phyloP scores from a whole-genome alignment of 2,888 invertebrate genomes.

The Saturnia pavonia region DNA sequence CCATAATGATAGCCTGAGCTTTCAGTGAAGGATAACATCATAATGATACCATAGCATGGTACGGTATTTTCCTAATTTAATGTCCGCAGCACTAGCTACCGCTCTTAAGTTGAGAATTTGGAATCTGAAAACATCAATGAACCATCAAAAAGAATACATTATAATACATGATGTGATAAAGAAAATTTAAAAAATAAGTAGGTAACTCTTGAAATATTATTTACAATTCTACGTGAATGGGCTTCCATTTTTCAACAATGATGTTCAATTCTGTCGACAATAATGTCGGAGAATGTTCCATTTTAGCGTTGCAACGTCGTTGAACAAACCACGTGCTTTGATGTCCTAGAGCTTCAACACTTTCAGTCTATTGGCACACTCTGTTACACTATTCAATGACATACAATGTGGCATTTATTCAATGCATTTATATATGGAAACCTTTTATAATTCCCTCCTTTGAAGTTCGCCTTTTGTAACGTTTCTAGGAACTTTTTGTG shows the following conservation, averaged over 20 bases:
- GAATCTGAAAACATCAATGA: too few relatives aligned
- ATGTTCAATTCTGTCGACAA: not conserved
- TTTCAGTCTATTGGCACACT: not conserved
- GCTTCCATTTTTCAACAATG: not conserved
- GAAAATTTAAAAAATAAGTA: not conserved
- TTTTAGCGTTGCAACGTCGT: not conserved
- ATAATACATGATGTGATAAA: not conserved
- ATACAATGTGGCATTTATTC: constrained; percentile 10
- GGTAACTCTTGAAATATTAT: not conserved
- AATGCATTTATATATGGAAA: constrained; percentile 1
- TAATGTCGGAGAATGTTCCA: constrained; percentile 2
- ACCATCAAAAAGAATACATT: not conserved
- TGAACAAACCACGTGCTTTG: constrained; percentile 2
- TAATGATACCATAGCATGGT: too few relatives aligned
- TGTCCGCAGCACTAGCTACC: too few relatives aligned
- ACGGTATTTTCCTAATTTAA: too few relatives aligned
- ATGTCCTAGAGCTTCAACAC: not conserved
- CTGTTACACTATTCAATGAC: constrained; percentile 5
- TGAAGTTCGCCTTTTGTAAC: not conserved
- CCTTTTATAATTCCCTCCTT: not conserved
- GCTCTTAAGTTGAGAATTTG: too few relatives aligned
- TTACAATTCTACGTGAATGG: not conserved
- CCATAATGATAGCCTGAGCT: too few relatives aligned
- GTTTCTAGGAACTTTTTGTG: not conserved
- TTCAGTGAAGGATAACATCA: too few relatives aligned